Conservation (phyloP, 2,113 vertebrate genomes). For the Plotosus lineatus region DNA sequence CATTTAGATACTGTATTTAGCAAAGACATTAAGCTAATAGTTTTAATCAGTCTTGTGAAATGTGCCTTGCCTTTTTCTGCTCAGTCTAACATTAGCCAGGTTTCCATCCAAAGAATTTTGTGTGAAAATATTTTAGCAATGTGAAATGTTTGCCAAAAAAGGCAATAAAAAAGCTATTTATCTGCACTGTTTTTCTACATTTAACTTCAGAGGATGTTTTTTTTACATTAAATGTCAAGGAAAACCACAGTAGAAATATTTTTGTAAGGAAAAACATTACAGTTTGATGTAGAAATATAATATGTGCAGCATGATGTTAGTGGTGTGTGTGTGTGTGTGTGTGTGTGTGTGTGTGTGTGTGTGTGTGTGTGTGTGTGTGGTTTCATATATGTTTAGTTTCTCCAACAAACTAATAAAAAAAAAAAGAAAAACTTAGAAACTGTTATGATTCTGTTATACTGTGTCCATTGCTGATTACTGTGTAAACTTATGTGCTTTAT, state of each 20-base stretch:
- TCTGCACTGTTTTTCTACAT: background rate
- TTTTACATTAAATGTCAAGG: background rate
- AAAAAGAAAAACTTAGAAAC: background rate
- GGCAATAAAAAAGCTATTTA: slow-evolving; percentile 7
- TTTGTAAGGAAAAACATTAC: background rate
- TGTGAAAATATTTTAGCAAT: background rate
- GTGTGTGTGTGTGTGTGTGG: too few species aligned
- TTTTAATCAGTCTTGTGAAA: slow-evolving; percentile 18
- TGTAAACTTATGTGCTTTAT: background rate
- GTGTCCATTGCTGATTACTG: background rate
- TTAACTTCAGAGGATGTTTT: background rate
- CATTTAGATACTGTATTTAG: slow-evolving; percentile 10
- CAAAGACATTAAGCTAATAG: background rate
- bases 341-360: too few species aligned
- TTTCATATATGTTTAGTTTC: background rate
- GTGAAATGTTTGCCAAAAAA: slow-evolving; percentile 3
- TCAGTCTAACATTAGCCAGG: background rate
- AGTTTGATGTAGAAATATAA: background rate
- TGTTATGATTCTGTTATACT: background rate
- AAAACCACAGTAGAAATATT: background rate
- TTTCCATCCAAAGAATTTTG: slow-evolving; percentile 9
- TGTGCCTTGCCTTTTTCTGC: background rate
- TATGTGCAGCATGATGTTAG: background rate
- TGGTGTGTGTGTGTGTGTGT: too few species aligned
- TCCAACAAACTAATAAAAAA: background rate